A percentile compares a stretch with the other conserved stretches of the same genome.
Conservation (phyloP, 1,140 invertebrate genomes). For the Brachionus sp. region DNA sequence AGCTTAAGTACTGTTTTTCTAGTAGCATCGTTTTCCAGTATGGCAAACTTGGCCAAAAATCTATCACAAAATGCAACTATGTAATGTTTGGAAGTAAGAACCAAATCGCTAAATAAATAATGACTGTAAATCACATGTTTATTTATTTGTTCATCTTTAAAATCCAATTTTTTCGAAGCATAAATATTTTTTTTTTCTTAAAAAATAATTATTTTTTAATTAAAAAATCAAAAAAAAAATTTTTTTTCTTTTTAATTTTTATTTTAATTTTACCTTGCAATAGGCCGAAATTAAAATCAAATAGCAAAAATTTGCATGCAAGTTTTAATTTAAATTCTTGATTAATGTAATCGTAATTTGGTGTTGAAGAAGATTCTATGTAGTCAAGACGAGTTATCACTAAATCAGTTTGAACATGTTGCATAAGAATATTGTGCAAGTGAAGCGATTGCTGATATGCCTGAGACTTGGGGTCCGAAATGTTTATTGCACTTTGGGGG, state of each 20-base stretch:
- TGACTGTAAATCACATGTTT: not conserved
- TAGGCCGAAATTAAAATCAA: constrained; percentile 2
- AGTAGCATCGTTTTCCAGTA: constrained; percentile 2
- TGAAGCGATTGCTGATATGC: constrained; percentile 6
- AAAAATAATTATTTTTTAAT: not conserved
- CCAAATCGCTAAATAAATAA: constrained; percentile 34
- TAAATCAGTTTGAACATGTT: constrained; percentile 18
- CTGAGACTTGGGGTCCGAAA: not conserved
- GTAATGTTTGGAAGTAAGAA: not conserved
- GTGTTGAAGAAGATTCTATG: not conserved
- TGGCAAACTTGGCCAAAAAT: constrained; percentile 40
- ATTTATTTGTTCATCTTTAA: constrained; percentile 16
- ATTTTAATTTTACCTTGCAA: not conserved
- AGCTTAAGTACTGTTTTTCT: constrained; percentile 1
- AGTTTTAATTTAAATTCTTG: constrained; percentile 18
- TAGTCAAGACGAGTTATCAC: constrained; percentile 13
- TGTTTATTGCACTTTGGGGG: constrained; percentile 14
- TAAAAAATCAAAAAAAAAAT: not conserved
- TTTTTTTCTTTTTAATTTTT: not conserved
- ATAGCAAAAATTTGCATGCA: not conserved
- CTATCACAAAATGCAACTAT: constrained; percentile 30
- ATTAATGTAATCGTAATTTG: constrained; percentile 27
- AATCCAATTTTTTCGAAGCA: constrained; percentile 16
- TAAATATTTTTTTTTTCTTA: constrained; percentile 26
- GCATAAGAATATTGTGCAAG: not conserved